A percentile compares a stretch with the other conserved stretches of the same genome.
Conservation (phyloP, 2,888 invertebrate species). For the Idaea biselata region DNA sequence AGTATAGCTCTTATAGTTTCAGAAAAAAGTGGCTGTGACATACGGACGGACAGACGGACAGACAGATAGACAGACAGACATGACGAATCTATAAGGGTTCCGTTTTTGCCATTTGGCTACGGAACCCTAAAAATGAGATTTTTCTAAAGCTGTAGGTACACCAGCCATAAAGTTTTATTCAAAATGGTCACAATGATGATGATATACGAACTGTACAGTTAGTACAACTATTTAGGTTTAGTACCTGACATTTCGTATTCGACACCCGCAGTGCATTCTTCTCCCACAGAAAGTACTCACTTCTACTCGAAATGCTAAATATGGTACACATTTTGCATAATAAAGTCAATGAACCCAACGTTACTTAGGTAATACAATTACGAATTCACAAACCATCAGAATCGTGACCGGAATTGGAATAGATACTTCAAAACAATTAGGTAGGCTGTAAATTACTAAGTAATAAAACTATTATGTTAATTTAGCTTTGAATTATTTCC, state of each 20-base stretch:
- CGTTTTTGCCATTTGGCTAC: no score
- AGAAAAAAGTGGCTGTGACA: no score
- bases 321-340: conserved; percentile 1
- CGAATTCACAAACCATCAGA: conserved; percentile 8
- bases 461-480: neutral
- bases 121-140: no score
- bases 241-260: neutral
- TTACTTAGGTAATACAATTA: conserved; percentile 6
- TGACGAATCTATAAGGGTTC: no score
- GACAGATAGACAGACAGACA: no score
- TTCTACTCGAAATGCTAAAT: neutral
- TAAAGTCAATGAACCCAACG: conserved; percentile 9
- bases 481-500: neutral
- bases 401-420: conserved; percentile 15
- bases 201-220: no score
- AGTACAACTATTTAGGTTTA: neutral
- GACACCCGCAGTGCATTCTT: neutral
- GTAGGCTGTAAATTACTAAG: conserved; percentile 3
- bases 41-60: no score
- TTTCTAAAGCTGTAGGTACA: no score
- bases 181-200: no score
- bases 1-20: no score
- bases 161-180: no score
- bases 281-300: neutral
- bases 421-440: conserved; percentile 2